A percentile compares a stretch with the other conserved stretches of the same genome.
These are phyloP conservation scores for Oreocharis arfaki DNA, from an alignment of 2,113 vertebrate genomes.

Conservation along the genomic window DNA sequence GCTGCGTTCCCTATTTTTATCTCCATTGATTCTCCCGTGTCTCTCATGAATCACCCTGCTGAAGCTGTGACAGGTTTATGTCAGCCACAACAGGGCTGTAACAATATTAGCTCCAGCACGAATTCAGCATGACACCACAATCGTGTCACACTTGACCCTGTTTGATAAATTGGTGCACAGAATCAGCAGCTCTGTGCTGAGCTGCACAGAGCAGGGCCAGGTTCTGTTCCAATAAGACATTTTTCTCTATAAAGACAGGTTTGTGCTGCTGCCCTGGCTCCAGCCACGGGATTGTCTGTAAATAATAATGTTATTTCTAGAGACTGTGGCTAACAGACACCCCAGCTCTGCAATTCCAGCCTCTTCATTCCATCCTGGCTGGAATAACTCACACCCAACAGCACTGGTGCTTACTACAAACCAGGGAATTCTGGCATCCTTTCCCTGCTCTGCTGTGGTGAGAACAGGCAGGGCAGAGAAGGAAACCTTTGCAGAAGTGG, in stretches of 20 bases:
- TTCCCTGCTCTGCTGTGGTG: not conserved
- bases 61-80: constrained; percentile 24
- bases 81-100: constrained; percentile 23
- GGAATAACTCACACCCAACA: not conserved
- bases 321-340: not conserved
- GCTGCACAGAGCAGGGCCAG: not conserved
- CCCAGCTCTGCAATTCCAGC: not conserved
- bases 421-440: not conserved
- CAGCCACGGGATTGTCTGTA: not conserved
- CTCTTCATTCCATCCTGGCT: not conserved
- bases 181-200: not conserved
- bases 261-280: not conserved
- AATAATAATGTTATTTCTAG: not conserved
- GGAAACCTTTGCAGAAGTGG: not conserved
- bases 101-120: constrained; percentile 25
- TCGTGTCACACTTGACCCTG: constrained; percentile 33
- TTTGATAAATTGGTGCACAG: not conserved
- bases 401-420: not conserved
- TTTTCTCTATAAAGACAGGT: not conserved
- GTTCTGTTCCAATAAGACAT: not conserved
- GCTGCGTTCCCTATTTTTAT: not conserved
- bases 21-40: constrained; percentile 13
- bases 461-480: not conserved
- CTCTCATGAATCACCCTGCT: constrained; percentile 6
- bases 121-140: not conserved